A percentile compares a stretch with the other conserved stretches of the same genome.
Evolutionary conservation across 2,888 invertebrate species (phyloP).

Genomic region (Pardosa pseudoannulata): DNA sequence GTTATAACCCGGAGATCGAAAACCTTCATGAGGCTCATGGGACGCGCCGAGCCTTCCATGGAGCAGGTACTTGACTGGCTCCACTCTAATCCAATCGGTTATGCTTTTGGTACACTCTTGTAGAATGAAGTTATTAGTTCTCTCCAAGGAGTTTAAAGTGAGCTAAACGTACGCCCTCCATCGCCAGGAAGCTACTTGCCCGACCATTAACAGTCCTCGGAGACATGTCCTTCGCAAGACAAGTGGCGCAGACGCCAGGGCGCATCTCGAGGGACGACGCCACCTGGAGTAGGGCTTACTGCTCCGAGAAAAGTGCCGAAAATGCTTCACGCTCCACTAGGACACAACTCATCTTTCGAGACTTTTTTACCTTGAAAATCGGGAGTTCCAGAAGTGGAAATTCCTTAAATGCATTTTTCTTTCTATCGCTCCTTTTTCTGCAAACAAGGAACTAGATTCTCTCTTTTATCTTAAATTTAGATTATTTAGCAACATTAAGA

Average conservation of each 20-base stretch:
- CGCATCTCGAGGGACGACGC: conserved; percentile 5
- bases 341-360: background rate
- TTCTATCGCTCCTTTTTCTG: no score
- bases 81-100: conserved; percentile 70
- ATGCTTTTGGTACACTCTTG: conserved; percentile 55
- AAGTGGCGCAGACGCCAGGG: conserved; percentile 5
- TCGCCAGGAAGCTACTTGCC: conserved; percentile 51
- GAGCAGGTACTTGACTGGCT: conserved; percentile 34
- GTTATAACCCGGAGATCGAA: conserved; percentile 54
- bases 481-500: no score
- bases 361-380: no score
- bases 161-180: conserved; percentile 48
- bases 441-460: no score
- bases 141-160: conserved; percentile 63
- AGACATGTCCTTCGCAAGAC: conserved; percentile 35
- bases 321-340: background rate
- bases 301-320: conserved; percentile 1
- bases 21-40: conserved; percentile 43
- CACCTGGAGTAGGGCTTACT: background rate
- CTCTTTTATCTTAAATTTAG: no score
- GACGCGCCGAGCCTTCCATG: conserved; percentile 17
- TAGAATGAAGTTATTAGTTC: conserved; percentile 68
- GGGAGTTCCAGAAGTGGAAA: no score
- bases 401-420: no score
- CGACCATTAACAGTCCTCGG: conserved; percentile 63